phyloP scores from a whole-genome alignment of 2,797 vertebrate genomes.

The Nyctalus aviator region DNA sequence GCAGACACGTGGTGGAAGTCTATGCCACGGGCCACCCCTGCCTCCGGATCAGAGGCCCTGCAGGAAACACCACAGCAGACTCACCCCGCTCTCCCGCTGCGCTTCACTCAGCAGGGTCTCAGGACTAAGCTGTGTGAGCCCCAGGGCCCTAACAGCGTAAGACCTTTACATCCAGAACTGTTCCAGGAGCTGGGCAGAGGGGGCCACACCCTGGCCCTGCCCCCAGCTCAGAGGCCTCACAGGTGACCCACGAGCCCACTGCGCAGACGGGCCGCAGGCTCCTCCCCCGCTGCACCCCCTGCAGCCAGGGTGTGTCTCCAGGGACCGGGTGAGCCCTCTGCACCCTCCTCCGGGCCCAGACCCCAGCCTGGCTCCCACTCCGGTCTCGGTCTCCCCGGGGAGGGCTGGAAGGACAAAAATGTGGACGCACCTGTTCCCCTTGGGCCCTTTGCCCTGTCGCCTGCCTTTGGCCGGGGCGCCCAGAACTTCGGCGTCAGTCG shows the following conservation, averaged over 20 bases:
- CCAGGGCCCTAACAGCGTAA: not conserved
- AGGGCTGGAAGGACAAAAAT: not conserved
- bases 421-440: conserved; percentile 83
- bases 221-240: not conserved
- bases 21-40: conserved; percentile 93
- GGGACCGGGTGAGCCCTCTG: rapidly evolving
- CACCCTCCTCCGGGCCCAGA: not conserved
- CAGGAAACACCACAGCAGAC: not conserved
- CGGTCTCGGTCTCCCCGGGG: not conserved
- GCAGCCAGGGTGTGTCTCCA: not conserved
- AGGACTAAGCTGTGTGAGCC: not conserved
- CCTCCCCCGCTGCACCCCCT: not conserved
- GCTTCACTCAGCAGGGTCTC: too few relatives aligned
- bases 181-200: rapidly evolving
- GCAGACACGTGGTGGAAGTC: conserved; percentile 95
- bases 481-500: conserved; percentile 92
- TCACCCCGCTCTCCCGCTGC: rapidly evolving
- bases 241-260: not conserved
- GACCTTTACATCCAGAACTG: not conserved
- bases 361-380: not conserved
- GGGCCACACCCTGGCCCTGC: not conserved
- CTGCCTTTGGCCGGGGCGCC: conserved; percentile 75
- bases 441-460: conserved; percentile 82
- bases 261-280: not conserved
- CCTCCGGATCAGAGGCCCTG: conserved; percentile 91